phyloP scores from a whole-genome alignment of 2,888 invertebrate genomes.

The Eucera pruinosa region DNA sequence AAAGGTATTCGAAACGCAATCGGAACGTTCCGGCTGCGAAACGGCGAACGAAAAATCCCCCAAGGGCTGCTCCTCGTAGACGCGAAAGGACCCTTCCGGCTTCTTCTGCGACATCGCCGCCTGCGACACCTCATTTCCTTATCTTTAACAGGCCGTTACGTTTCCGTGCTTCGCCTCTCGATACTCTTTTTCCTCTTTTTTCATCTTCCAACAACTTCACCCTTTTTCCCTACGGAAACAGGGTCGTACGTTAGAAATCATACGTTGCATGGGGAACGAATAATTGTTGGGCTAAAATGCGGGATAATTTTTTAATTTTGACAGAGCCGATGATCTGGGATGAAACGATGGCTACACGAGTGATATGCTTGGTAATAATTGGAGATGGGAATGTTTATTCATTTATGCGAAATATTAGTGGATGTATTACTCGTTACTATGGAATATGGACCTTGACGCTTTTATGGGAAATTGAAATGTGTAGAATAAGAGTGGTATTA shows the following conservation, averaged over 20 bases:
- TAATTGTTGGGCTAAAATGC: constrained; percentile 26
- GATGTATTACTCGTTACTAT: too few species aligned
- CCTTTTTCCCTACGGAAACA: neutral
- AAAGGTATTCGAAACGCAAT: constrained; percentile 81
- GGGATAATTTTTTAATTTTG: too few species aligned
- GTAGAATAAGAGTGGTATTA: too few species aligned
- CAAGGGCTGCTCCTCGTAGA: constrained; percentile 66
- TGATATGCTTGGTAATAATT: too few species aligned
- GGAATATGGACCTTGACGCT: too few species aligned
- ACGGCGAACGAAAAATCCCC: constrained; percentile 72
- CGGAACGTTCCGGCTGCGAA: constrained; percentile 56
- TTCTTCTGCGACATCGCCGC: constrained; percentile 65
- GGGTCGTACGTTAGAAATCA: too few species aligned
- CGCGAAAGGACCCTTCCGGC: constrained; percentile 74
- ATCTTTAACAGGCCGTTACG: constrained; percentile 84
- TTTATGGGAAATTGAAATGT: too few species aligned
- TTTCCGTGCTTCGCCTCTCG: constrained; percentile 62
- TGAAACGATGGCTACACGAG: too few species aligned
- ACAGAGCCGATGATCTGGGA: too few species aligned
- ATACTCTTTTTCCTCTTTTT: constrained; percentile 45
- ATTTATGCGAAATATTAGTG: too few species aligned
- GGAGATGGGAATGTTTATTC: too few species aligned
- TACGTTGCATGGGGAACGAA: too few species aligned
- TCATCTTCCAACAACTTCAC: constrained; percentile 41
- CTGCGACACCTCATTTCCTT: constrained; percentile 84